Evolutionary conservation across 1,140 invertebrate genomes (phyloP).

Genomic region (Trichomalopsis sarcophagae): DNA sequence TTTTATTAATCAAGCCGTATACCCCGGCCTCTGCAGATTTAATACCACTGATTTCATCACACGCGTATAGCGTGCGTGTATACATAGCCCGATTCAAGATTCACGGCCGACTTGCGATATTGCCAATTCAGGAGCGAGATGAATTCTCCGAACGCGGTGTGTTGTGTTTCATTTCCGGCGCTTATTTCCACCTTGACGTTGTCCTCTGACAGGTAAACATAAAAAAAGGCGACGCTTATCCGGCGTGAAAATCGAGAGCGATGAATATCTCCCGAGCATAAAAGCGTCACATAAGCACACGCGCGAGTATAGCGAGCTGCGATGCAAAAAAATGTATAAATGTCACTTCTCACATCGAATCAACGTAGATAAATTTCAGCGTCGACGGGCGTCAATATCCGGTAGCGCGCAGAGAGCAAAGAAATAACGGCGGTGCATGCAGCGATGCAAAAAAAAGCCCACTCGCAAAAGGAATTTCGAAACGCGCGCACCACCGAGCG

Average conservation of each 20-base stretch:
- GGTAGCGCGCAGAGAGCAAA: neutral
- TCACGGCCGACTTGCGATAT: no score
- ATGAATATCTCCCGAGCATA: neutral
- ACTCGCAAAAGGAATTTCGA: neutral
- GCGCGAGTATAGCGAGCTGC: neutral
- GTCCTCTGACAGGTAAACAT: neutral
- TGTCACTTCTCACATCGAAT: neutral
- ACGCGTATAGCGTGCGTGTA: no score
- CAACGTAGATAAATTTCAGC: neutral
- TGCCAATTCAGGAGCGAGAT: no score
- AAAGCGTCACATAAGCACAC: neutral
- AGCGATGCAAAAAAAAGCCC: neutral
- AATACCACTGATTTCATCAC: neutral
- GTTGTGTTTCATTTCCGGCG: no score
- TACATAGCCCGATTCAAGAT: no score
- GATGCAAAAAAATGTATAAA: constrained; percentile 19
- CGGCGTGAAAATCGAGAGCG: neutral
- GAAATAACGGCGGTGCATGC: neutral
- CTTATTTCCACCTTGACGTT: no score
- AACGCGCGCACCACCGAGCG: neutral
- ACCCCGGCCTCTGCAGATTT: neutral
- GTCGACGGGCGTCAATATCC: neutral
- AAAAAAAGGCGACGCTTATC: neutral
- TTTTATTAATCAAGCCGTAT: constrained; percentile 31
- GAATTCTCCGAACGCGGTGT: no score